These are phyloP conservation scores for Protobothrops mucrosquamatus DNA, from an alignment of 2,113 vertebrate species.

Conservation along the genomic window DNA sequence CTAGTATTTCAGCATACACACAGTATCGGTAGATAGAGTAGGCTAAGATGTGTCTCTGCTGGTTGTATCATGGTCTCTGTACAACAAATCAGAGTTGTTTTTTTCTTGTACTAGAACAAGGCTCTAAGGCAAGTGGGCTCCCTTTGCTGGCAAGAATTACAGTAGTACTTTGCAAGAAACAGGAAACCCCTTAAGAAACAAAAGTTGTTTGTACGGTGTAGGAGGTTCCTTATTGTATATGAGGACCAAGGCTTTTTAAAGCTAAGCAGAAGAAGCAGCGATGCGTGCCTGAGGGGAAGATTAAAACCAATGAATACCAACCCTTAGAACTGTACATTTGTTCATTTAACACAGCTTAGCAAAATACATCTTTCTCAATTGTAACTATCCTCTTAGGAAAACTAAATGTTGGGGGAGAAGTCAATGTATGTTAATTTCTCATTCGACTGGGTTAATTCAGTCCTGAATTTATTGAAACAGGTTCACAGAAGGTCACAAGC, in stretches of 20 bases:
- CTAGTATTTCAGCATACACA: neutral
- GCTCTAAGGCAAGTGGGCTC: neutral
- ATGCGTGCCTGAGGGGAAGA: neutral
- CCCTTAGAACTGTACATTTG: neutral
- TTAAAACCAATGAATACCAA: neutral
- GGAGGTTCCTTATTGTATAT: neutral
- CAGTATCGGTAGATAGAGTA: neutral
- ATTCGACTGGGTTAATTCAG: neutral
- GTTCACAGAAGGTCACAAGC: neutral
- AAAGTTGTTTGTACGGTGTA: neutral
- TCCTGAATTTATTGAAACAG: neutral
- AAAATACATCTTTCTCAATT: neutral
- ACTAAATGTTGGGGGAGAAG: neutral
- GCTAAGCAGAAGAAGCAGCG: neutral
- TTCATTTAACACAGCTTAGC: neutral
- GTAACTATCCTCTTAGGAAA: neutral
- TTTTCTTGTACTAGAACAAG: neutral
- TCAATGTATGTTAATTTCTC: neutral
- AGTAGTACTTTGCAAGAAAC: neutral
- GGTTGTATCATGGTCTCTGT: neutral
- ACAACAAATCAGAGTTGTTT: neutral
- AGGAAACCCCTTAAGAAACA: neutral
- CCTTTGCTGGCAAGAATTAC: neutral
- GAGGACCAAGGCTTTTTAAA: neutral
- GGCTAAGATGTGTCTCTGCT: neutral